Evolutionary conservation across 2,888 invertebrate species (phyloP), one percentile per base, ranked within the genome.

Genomic region (Zhuqinia jingwanae): DNA sequence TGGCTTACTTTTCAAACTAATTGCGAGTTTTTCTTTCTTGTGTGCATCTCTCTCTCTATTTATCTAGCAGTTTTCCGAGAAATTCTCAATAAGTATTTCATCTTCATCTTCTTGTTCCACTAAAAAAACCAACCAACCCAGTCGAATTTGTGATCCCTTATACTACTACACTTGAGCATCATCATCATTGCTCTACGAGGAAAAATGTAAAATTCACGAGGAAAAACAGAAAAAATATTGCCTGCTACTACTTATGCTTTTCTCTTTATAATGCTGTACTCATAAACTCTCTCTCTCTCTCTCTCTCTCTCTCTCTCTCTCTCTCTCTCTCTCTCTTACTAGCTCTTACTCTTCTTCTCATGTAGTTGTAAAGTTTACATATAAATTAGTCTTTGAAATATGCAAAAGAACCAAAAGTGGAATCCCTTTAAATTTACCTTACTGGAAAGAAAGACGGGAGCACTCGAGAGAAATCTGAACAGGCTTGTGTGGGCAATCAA

Each of bases 311-410:
- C n/a, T n/a, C n/a, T n/a, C n/a, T n/a, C n/a, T n/a, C n/a, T n/a
- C n/a, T n/a, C n/a, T n/a, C n/a, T n/a, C n/a, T n/a, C n/a, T n/a
- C n/a, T n/a, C n/a, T n/a, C n/a, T n/a, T n/a, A n/a, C n/a, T n/a
- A n/a, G n/a, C n/a, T n/a, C n/a, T n/a, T n/a, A n/a, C n/a, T n/a
- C n/a, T n/a, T n/a, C 53, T 53, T 17, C 53, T 17, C 53, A 53
- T 53, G 53, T 53, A 53, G 53, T 10, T 53, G 15, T 53, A 53
- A 53, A 53, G 53, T 53, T 53, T 53, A 53, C 53, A 53, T 53
- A 53, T 53, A 53, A 53, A 53, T 53, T 53, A 53, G 53, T 53
- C 53, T 53, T 53, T 53, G 53, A 53, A 53, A 53, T 20, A 53
- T 53, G 53, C 53, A 53, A 17, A 50, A 53, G 47, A 47, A 1